Evolutionary conservation across 2,113 vertebrate genomes (phyloP).

Genomic region (Vulpes ferrilata): DNA sequence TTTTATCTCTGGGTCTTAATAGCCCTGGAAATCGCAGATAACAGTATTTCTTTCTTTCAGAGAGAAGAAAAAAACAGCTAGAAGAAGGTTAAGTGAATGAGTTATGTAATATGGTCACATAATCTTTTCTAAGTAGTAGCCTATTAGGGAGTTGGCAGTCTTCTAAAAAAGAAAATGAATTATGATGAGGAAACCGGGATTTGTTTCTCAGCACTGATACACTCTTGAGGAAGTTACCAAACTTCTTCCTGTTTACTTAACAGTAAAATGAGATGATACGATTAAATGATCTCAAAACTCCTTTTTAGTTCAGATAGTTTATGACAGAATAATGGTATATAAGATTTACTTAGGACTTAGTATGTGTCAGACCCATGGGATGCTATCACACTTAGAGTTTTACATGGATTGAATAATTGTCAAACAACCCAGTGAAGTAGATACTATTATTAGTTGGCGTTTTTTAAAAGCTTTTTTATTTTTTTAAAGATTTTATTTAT

Average conservation of each 20-base stretch:
- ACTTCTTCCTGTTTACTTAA: background rate
- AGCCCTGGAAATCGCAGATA: conserved; percentile 42
- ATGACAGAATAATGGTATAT: background rate
- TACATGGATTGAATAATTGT: background rate
- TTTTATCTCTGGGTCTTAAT: conserved; percentile 55
- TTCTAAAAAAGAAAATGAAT: conserved; percentile 36
- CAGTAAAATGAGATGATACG: background rate
- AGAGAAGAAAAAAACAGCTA: conserved; percentile 17
- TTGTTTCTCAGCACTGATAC: background rate
- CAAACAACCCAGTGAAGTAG: background rate
- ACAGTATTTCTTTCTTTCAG: background rate
- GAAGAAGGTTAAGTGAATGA: conserved; percentile 18
- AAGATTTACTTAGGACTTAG: background rate
- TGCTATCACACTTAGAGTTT: conserved; percentile 15
- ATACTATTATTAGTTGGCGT: background rate
- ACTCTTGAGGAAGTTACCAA: background rate
- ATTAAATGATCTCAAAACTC: background rate
- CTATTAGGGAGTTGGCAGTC: conserved; percentile 11
- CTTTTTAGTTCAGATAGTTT: background rate
- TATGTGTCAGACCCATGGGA: background rate
- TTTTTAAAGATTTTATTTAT: too few species aligned
- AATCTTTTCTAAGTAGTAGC: conserved; percentile 30
- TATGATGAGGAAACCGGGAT: conserved; percentile 22
- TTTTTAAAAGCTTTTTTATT: background rate
- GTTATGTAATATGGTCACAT: background rate